A percentile compares a stretch with the other conserved stretches of the same genome.
Evolutionary conservation across 2,113 vertebrate species (phyloP).

Genomic region (Spilogale gracilis): DNA sequence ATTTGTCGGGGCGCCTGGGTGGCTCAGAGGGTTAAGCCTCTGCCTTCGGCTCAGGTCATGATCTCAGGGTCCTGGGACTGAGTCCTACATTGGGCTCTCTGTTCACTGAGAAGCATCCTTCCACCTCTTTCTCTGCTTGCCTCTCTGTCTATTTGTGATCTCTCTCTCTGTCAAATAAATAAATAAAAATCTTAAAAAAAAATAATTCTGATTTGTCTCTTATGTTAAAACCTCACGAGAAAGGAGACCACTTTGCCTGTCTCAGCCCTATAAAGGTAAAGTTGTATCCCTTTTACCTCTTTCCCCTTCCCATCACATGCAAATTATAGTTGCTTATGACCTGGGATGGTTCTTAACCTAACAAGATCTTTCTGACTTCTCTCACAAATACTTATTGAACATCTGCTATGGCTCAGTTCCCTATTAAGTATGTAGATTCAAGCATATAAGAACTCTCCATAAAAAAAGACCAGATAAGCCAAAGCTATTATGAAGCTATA

Average conservation of each 20-base stretch:
- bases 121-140: too few relatives aligned
- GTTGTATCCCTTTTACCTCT: neutral
- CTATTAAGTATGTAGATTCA: neutral
- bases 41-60: too few relatives aligned
- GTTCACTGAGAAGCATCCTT: too few relatives aligned
- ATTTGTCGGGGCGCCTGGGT: neutral
- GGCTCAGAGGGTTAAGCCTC: too few relatives aligned
- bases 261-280: neutral
- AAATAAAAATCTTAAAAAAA: too few relatives aligned
- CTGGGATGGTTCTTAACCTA: neutral
- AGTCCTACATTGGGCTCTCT: too few relatives aligned
- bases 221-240: neutral
- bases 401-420: neutral
- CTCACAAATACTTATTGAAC: slow-evolving; percentile 28
- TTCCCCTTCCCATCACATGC: neutral
- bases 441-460: neutral
- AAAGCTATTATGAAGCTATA: neutral
- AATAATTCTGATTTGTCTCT: neutral
- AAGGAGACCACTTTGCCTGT: neutral
- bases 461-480: neutral
- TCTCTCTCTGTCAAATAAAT: too few relatives aligned
- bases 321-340: neutral
- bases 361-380: neutral
- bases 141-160: too few relatives aligned
- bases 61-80: too few relatives aligned